A percentile compares a stretch with the other conserved stretches of the same genome.
Evolutionary conservation across 2,113 vertebrate genomes (phyloP).

Genomic region (Columbina picui): DNA sequence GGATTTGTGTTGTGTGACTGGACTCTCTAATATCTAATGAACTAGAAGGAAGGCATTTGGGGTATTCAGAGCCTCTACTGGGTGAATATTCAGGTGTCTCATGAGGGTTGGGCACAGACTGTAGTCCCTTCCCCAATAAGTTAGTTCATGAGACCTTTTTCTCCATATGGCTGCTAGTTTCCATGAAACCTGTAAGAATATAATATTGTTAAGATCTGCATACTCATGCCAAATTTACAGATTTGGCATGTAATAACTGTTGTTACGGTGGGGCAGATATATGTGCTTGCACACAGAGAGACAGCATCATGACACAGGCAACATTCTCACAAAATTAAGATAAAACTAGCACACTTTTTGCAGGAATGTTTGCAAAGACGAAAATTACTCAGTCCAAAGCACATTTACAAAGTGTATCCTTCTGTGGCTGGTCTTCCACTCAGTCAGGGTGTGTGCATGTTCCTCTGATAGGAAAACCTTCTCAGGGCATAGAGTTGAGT

Average conservation of each 20-base stretch:
- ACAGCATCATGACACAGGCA: background rate
- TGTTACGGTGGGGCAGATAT: background rate
- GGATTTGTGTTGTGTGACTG: background rate
- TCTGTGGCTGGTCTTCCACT: background rate
- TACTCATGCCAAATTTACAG: background rate
- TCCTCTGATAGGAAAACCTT: background rate
- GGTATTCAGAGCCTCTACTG: background rate
- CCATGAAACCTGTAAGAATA: background rate
- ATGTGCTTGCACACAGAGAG: background rate
- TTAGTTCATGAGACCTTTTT: background rate
- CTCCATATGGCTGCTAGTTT: background rate
- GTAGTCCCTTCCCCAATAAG: background rate
- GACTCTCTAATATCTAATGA: background rate
- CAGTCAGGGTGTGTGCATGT: background rate
- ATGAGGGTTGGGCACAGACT: background rate
- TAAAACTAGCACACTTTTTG: background rate
- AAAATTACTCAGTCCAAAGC: background rate
- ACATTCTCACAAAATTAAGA: background rate
- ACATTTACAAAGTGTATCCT: background rate
- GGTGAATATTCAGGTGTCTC: background rate
- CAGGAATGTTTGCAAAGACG: background rate
- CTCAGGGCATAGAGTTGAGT: background rate
- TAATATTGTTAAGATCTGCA: too few relatives aligned
- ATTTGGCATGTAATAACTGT: background rate
- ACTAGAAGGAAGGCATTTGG: background rate